Conservation (phyloP, 2,888 invertebrate genomes). For the Hypolimnas misippus region DNA sequence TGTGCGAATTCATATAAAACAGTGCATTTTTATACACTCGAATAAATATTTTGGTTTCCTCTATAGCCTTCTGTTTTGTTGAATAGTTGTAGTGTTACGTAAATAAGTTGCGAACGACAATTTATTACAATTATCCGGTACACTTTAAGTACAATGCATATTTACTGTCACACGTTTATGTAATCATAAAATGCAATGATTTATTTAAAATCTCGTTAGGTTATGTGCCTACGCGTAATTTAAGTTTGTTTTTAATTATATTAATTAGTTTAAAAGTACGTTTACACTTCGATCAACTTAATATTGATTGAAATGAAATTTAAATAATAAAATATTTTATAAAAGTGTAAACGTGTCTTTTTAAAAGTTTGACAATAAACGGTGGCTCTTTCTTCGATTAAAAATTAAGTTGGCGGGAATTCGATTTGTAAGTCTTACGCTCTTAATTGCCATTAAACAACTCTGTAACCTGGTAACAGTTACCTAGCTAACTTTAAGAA, state of each 20-base stretch:
- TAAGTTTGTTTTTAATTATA: constrained; percentile 19
- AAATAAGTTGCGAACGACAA: constrained; percentile 28
- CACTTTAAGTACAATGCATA: constrained; percentile 51
- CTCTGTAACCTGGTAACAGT: too few species aligned
- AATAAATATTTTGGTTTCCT: constrained; percentile 55
- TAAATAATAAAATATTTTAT: too few species aligned
- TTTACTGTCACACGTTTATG: constrained; percentile 33
- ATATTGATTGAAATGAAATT: not conserved
- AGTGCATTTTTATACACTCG: constrained; percentile 51
- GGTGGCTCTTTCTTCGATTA: constrained; percentile 5
- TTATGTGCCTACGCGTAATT: constrained; percentile 38
- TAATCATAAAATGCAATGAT: constrained; percentile 65
- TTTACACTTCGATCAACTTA: not conserved
- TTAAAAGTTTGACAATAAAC: constrained; percentile 18
- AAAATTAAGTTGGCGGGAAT: too few species aligned
- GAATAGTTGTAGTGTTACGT: constrained; percentile 18
- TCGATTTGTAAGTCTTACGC: too few species aligned
- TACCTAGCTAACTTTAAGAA: too few species aligned
- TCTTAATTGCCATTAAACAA: too few species aligned
- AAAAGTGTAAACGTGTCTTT: constrained; percentile 20
- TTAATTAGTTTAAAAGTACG: constrained; percentile 15
- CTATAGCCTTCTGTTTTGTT: constrained; percentile 28
- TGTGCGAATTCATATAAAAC: constrained; percentile 16
- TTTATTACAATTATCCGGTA: constrained; percentile 45
- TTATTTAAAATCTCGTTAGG: constrained; percentile 72